Percentiles rank a stretch among this genome's conserved stretches.
Conservation (phyloP, 1,140 invertebrate genomes). For the Trichomalopsis sarcophagae region DNA sequence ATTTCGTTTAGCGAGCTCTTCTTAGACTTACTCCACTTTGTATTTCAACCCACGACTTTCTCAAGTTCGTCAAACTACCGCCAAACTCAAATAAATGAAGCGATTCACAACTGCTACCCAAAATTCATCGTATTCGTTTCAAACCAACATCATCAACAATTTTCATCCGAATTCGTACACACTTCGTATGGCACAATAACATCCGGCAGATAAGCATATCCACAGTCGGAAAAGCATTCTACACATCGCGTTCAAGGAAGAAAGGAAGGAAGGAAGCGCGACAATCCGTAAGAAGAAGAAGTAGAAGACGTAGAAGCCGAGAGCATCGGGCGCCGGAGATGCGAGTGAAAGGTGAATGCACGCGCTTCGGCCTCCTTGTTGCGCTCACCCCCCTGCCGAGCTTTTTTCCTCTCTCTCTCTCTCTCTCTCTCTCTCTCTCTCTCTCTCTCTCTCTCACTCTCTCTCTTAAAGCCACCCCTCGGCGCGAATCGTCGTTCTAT, state of each 20-base stretch:
- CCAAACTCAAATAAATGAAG: no score
- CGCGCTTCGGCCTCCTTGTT: background rate
- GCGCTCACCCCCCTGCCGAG: background rate
- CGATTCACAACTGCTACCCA: no score
- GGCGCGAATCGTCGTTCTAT: background rate
- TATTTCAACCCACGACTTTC: no score
- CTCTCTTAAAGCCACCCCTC: background rate
- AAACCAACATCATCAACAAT: no score
- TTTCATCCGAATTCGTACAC: no score
- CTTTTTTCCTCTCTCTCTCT: background rate
- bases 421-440: background rate
- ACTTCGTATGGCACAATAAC: no score
- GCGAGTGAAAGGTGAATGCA: constrained; percentile 2
- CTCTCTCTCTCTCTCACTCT: background rate
- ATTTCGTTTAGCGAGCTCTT: no score
- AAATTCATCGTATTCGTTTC: no score
- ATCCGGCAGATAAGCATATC: background rate
- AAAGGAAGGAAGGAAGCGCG: background rate
- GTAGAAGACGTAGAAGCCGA: background rate
- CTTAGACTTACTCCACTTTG: no score
- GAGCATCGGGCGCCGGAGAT: background rate
- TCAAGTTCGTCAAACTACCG: no score
- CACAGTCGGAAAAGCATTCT: background rate
- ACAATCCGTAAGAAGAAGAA: background rate
- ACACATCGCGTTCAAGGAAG: background rate